Conservation (phyloP, 2,797 vertebrate species). For the Oophaga sylvatica region DNA sequence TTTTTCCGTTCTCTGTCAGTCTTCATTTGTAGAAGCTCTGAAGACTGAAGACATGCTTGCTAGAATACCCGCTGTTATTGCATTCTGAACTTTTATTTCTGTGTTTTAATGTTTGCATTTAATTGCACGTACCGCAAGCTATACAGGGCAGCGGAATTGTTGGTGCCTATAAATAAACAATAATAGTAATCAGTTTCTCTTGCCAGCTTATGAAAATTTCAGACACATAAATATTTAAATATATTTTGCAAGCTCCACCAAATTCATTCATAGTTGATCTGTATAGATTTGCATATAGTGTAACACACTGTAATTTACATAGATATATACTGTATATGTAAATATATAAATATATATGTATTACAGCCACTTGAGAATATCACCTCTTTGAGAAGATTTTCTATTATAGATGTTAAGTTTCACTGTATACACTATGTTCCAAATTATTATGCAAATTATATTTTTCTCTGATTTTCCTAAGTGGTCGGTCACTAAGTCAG, state of each 20-base stretch:
- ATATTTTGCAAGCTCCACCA: slow-evolving; percentile 29
- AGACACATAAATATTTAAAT: slow-evolving; percentile 35
- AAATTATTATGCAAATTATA: too few relatives aligned
- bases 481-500: too few relatives aligned
- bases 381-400: too few relatives aligned
- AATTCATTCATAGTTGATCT: not conserved
- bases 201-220: slow-evolving; percentile 42
- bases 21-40: not conserved
- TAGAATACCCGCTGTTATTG: not conserved
- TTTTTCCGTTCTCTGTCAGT: not conserved
- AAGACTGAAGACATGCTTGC: not conserved
- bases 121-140: slow-evolving; percentile 24
- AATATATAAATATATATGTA: not conserved
- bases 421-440: too few relatives aligned
- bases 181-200: slow-evolving; percentile 45
- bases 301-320: not conserved
- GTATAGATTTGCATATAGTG: slow-evolving; percentile 24
- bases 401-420: too few relatives aligned
- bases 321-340: not conserved
- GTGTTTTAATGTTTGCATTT: slow-evolving; percentile 32
- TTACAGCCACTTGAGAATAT: too few relatives aligned
- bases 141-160: slow-evolving; percentile 13
- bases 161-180: slow-evolving; percentile 24
- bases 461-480: too few relatives aligned
- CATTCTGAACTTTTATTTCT: slow-evolving; percentile 5